Base-by-base conservation (phyloP, 2,113 vertebrate genomes). In the Pagrus major region DNA sequence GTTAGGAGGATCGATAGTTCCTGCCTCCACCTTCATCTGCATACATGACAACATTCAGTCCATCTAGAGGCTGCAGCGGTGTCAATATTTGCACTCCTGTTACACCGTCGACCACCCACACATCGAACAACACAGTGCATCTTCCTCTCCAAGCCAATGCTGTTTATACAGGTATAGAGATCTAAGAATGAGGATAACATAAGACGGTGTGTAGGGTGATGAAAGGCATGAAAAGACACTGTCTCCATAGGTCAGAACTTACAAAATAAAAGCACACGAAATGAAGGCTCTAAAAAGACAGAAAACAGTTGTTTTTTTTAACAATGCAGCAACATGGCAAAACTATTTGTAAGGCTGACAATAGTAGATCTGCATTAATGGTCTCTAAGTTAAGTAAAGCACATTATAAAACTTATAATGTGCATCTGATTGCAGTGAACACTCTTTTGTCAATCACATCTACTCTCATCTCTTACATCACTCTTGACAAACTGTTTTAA, bases 51-150 rank as follows among this genome's bases (percentile, higher is more conserved):
- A 78, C 73, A 83, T 70, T 70, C 55, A 71, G 31, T 33, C 66
- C 54, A 76, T 78, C 63, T 55, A 59, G 25, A 76, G 31, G 68
- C 55, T 76, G 69, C 73, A 71, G 74, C 10, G 7, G 25, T 73
- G 80, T 83, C 75, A 72, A 80, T 78, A 89, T 78, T 81, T 85
- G 74, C 56, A 84, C 89, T 88, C 63, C 33, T 64, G 72, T 81
- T 84, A 37, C 69, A 80, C 33, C 55, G 76, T 86, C 11, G 33
- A 78, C 82, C 77, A 64, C 86, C 86, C 72, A 91, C 88, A 78
- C 78, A 66, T 6, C 47, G 55, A 80, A 69, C 33, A 85, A 76
- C 56, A 74, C 58, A 65, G 20, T 31, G 20, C 76, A 68, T 59
- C 39, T 59, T 70, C 18, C 10, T 49, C 35, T 77, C 33, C 41